phyloP scores from a whole-genome alignment of 2,797 vertebrate genomes.

The Tolypeutes matacus region DNA sequence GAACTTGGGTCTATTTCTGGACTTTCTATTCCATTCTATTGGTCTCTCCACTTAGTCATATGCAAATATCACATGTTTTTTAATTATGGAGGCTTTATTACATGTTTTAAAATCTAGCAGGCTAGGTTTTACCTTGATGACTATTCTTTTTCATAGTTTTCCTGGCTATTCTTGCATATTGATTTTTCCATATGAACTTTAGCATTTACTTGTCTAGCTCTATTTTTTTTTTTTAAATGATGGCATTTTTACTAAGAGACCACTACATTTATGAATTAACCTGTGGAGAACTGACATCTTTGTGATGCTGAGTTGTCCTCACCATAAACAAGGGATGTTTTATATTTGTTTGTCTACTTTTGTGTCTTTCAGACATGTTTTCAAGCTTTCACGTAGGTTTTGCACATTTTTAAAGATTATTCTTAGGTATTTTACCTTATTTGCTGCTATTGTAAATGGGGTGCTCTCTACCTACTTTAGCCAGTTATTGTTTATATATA shows the following conservation, averaged over 20 bases:
- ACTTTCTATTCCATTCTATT: neutral
- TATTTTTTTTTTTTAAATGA: no score
- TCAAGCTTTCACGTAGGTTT: neutral
- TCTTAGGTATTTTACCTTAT: neutral
- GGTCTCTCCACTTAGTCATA: no score
- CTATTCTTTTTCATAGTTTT: neutral
- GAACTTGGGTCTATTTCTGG: neutral
- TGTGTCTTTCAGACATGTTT: neutral
- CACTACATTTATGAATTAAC: constrained; percentile 8
- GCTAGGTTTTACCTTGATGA: neutral
- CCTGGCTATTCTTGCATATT: neutral
- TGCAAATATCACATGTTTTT: neutral
- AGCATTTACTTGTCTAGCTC: neutral
- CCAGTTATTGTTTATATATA: neutral
- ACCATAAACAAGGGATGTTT: neutral
- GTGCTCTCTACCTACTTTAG: neutral
- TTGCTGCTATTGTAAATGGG: neutral
- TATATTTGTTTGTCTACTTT: neutral
- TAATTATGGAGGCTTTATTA: neutral
- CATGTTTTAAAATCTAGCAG: neutral
- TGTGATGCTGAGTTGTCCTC: neutral
- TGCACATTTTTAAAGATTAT: neutral
- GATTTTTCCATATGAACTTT: no score
- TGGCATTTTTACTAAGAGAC: neutral
- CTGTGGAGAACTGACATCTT: neutral